Evolutionary conservation across 2,113 vertebrate species (phyloP).

Genomic region (Isichthys henryi): DNA sequence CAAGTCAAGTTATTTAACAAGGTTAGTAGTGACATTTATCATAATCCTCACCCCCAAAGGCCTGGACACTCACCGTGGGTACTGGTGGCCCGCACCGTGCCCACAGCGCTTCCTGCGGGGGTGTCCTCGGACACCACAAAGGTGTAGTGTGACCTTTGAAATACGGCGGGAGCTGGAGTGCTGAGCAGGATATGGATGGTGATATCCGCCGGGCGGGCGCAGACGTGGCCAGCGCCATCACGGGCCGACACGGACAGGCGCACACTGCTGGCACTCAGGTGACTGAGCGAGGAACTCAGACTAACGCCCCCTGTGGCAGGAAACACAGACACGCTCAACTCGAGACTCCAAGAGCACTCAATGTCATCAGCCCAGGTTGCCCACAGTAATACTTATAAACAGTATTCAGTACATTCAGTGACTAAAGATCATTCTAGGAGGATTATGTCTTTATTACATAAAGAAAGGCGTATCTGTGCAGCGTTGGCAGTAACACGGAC

Average conservation of each 20-base stretch:
- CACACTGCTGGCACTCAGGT: slow-evolving; percentile 55
- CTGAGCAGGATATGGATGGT: slow-evolving; percentile 70
- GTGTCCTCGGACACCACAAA: slow-evolving; percentile 74
- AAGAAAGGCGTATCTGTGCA: not conserved
- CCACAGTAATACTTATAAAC: not conserved
- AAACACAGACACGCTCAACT: not conserved
- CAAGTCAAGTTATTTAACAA: not conserved
- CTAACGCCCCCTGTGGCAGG: slow-evolving; percentile 67
- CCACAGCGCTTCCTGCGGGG: slow-evolving; percentile 60
- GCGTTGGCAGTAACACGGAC: not conserved
- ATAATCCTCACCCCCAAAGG: not conserved
- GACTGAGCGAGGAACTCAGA: slow-evolving; percentile 65
- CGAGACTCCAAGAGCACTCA: not conserved
- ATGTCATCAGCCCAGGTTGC: not conserved
- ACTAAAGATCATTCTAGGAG: not conserved
- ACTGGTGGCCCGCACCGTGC: slow-evolving; percentile 65
- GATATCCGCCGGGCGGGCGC: slow-evolving; percentile 62
- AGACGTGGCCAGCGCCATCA: slow-evolving; percentile 68
- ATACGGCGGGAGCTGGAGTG: slow-evolving; percentile 61
- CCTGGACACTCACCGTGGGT: slow-evolving; percentile 63
- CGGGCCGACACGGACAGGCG: slow-evolving; percentile 62
- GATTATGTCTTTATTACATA: not conserved
- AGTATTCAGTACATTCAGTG: not conserved
- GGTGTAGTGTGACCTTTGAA: slow-evolving; percentile 70
- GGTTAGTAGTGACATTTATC: not conserved